phyloP scores from a whole-genome alignment of 2,113 vertebrate genomes.

The Herpetotheres cachinnans region DNA sequence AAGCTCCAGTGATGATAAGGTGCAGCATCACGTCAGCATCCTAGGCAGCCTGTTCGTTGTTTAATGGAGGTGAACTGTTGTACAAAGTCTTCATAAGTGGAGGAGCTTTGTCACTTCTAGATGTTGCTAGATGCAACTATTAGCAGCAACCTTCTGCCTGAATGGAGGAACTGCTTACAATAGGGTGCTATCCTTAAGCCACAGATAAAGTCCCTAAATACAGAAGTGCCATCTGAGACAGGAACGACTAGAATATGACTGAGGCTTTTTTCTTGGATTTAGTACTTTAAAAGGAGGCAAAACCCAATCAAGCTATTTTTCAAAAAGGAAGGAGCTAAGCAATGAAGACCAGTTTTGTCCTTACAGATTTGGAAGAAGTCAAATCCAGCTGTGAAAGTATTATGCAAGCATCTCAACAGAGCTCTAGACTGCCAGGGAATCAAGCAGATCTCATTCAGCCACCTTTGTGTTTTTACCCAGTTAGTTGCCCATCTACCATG shows the following conservation, averaged over 20 bases:
- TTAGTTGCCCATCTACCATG: not conserved
- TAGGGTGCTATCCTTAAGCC: not conserved
- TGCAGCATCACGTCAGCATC: not conserved
- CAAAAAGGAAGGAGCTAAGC: not conserved
- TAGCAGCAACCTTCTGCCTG: not conserved
- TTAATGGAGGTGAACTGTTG: not conserved
- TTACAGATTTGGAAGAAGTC: not conserved
- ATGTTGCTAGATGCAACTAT: not conserved
- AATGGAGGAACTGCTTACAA: not conserved
- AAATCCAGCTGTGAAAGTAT: not conserved
- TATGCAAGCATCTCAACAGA: not conserved
- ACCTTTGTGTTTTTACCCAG: not conserved
- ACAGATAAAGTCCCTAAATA: not conserved
- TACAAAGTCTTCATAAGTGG: not conserved
- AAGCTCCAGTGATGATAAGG: not conserved
- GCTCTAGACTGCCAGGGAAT: not conserved
- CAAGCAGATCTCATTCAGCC: not conserved
- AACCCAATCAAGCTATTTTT: not conserved
- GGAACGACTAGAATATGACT: not conserved
- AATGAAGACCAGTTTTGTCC: not conserved
- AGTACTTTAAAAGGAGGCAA: not conserved
- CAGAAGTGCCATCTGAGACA: not conserved
- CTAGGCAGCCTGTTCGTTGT: not conserved
- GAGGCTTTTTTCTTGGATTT: not conserved
- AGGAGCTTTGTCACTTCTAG: not conserved